phyloP scores from a whole-genome alignment of 2,113 vertebrate genomes.

The Acanthisitta chloris region DNA sequence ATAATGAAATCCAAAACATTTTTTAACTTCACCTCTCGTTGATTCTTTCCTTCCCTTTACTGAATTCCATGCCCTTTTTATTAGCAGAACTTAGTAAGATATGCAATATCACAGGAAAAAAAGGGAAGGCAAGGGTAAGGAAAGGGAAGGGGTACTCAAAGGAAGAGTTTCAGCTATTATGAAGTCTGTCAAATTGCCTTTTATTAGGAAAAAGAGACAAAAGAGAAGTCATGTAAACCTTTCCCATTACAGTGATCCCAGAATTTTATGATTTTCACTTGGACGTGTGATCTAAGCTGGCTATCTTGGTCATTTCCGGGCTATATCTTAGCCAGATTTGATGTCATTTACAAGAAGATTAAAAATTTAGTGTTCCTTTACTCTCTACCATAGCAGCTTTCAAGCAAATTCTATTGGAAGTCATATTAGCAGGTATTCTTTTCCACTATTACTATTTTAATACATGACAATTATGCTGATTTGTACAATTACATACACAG shows the following conservation, averaged over 20 bases:
- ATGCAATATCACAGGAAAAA: neutral
- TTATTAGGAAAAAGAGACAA: neutral
- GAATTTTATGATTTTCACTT: neutral
- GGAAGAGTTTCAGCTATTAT: neutral
- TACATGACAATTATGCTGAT: neutral
- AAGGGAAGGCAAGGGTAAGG: neutral
- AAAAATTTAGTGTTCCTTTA: neutral
- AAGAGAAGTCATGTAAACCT: neutral
- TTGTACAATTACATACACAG: neutral
- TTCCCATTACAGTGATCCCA: neutral
- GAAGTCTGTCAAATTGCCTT: neutral
- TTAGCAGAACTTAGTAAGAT: neutral
- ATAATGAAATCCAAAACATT: accelerated
- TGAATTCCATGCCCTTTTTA: neutral
- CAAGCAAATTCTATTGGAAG: neutral
- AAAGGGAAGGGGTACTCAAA: neutral
- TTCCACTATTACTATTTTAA: neutral
- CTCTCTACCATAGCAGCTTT: neutral
- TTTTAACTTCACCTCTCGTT: neutral
- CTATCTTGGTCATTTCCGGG: neutral
- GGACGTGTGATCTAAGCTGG: neutral
- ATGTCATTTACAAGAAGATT: neutral
- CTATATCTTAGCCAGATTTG: neutral
- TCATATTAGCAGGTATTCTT: neutral
- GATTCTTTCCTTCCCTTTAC: neutral